A percentile compares a stretch with the other conserved stretches of the same genome.
Evolutionary conservation across 2,113 vertebrate species (phyloP).

Genomic region (Sisor rabdophorus): DNA sequence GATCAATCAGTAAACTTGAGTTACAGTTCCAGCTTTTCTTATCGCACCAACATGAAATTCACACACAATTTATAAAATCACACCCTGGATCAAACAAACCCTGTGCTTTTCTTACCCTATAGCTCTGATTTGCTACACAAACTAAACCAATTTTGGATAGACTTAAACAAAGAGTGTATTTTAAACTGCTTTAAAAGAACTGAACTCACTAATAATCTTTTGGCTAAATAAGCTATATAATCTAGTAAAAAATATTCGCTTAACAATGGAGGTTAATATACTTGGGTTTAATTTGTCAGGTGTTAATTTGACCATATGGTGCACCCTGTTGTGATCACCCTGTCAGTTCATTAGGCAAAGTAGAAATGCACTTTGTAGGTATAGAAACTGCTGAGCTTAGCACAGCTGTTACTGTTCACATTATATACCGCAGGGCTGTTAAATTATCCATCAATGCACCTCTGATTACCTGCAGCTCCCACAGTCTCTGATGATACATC

Average conservation of each 20-base stretch:
- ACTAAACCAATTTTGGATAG: too few relatives aligned
- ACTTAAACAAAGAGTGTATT: too few relatives aligned
- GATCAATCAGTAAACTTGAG: too few relatives aligned
- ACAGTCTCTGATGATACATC: not conserved
- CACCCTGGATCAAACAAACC: too few relatives aligned
- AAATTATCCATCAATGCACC: not conserved
- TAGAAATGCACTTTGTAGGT: not conserved
- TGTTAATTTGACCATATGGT: not conserved
- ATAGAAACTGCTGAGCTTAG: not conserved
- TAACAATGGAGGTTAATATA: too few relatives aligned
- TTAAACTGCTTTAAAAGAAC: not conserved
- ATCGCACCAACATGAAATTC: too few relatives aligned
- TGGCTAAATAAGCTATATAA: not conserved
- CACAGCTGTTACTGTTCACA: slow-evolving; percentile 1
- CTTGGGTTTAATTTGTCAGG: too few relatives aligned
- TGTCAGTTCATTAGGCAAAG: not conserved
- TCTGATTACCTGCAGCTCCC: not conserved
- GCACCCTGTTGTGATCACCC: not conserved
- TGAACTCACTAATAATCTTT: not conserved
- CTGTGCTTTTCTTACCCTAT: too few relatives aligned
- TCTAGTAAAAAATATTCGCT: too few relatives aligned
- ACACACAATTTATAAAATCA: too few relatives aligned
- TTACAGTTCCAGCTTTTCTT: too few relatives aligned
- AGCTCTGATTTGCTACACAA: too few relatives aligned
- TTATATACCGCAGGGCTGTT: not conserved